Base-by-base conservation (phyloP, 2,797 vertebrate genomes). In the Tapera naevia region DNA sequence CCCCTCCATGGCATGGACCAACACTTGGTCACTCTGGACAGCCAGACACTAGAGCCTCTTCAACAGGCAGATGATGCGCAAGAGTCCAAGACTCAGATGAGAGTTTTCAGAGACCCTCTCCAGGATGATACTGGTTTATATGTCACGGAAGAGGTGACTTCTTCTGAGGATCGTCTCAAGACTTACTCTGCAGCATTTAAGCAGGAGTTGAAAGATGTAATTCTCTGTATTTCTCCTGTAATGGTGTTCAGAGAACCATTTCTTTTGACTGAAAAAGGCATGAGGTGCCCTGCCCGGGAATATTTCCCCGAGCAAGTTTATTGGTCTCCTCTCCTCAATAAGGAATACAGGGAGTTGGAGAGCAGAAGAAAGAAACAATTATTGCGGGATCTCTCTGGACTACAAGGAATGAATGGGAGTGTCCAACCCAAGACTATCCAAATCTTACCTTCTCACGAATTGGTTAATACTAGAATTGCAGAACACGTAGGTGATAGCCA, bases 51-150 rank as follows among this genome's bases (percentile, higher is more conserved):
- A 53, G 98, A 97, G 61, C 86, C 88, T 80, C 82, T 95, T 53
- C 95, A 97, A 13, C 94, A 97, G 81, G 8, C 92, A 90, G 86
- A 98, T 96, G 60, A 97, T 88, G 91, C 97, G 79, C 51, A 97
- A 94, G 87, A 98, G 82, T 86, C 98, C 32, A 97, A 95, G 87
- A 89, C 88, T 64, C 97, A 98, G 45, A 97, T 97, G 91, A 98
- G 98, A 91, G 96, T 98, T 67, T 99, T 99, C 86, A 97, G 99
- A 89, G 99, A 99, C 97, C 99, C 99, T 15, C 97, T 99, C 8
- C 99, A 99, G 97, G 99, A 99, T 73, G 99, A 99, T 94, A 99
- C 98, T 0, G 99, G 99, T n/a, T 95, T 99, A 94, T 99, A 99
- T 50, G 97, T 99, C 58, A 97, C 98, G 0, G 99, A 99, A 97